A percentile compares a stretch with the other conserved stretches of the same genome.
phyloP scores from a whole-genome alignment of 2,888 invertebrate species.

The Alitta virens region DNA sequence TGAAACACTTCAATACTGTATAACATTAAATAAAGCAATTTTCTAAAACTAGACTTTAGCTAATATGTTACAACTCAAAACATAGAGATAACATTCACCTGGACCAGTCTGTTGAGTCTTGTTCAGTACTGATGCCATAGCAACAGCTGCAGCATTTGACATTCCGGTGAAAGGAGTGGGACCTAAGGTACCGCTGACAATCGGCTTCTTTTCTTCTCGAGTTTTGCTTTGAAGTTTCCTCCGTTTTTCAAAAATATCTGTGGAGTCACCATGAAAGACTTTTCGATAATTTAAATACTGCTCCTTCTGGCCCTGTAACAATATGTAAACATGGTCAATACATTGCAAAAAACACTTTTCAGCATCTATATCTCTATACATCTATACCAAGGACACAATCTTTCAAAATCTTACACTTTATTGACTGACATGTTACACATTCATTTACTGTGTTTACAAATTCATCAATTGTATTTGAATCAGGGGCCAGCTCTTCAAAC shows the following conservation, averaged over 20 bases:
- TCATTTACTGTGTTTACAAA: no score
- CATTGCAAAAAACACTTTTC: no score
- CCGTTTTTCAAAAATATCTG: slow-evolving; percentile 70
- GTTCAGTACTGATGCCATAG: slow-evolving; percentile 52
- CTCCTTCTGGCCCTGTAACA: slow-evolving; percentile 67
- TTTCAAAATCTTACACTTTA: no score
- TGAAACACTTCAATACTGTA: not conserved
- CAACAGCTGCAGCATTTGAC: slow-evolving; percentile 49
- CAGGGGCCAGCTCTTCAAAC: no score
- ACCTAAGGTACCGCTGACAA: slow-evolving; percentile 34
- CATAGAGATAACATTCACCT: slow-evolving; percentile 12
- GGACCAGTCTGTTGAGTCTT: slow-evolving; percentile 47
- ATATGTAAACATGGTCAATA: no score
- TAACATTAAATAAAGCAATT: not conserved
- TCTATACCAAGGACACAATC: no score
- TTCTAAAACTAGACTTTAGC: not conserved
- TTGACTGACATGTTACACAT: no score
- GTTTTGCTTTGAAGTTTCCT: slow-evolving; percentile 31
- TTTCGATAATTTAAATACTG: slow-evolving; percentile 79
- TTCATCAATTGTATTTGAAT: no score
- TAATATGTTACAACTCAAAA: not conserved
- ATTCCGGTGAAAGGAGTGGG: slow-evolving; percentile 53
- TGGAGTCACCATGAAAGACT: slow-evolving; percentile 73
- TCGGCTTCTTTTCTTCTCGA: not conserved
- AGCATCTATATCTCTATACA: no score